Conservation (phyloP, 2,113 vertebrate genomes). For the Ellobius talpinus region DNA sequence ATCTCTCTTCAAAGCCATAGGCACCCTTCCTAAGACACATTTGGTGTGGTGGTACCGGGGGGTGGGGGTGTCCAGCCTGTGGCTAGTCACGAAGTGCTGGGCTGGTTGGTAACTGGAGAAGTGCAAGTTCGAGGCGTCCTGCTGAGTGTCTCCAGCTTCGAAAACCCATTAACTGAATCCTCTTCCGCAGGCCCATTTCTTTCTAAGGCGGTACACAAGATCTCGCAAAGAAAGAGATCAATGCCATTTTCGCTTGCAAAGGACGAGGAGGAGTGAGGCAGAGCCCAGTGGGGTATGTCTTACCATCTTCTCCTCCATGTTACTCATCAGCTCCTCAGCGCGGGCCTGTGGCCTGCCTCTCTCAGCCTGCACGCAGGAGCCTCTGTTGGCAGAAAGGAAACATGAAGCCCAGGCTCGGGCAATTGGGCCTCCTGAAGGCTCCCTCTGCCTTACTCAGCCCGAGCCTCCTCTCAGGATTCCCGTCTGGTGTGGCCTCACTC, state of each 20-base stretch:
- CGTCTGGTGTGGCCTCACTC: not conserved
- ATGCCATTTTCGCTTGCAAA: not conserved
- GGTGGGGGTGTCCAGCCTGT: not conserved
- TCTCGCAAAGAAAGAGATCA: not conserved
- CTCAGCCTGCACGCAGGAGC: rapidly evolving
- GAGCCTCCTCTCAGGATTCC: no score
- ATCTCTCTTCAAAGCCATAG: not conserved
- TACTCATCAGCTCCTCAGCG: rapidly evolving
- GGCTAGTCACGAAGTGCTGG: rapidly evolving
- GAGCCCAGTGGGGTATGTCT: not conserved
- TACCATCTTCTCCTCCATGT: rapidly evolving
- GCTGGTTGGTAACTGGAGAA: rapidly evolving
- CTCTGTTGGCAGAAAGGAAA: no score
- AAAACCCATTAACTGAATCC: not conserved
- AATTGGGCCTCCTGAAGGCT: rapidly evolving
- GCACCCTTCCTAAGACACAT: not conserved
- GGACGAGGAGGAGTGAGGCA: not conserved
- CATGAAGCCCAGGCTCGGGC: rapidly evolving
- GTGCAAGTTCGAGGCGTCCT: rapidly evolving
- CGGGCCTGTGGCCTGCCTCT: rapidly evolving
- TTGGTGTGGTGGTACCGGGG: not conserved
- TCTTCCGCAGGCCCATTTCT: not conserved
- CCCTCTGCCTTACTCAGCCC: rapidly evolving
- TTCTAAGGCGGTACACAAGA: not conserved
- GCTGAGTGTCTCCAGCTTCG: not conserved